These are phyloP conservation scores for Xanthia icteritia DNA, from an alignment of 2,888 invertebrate species.

Conservation along the genomic window DNA sequence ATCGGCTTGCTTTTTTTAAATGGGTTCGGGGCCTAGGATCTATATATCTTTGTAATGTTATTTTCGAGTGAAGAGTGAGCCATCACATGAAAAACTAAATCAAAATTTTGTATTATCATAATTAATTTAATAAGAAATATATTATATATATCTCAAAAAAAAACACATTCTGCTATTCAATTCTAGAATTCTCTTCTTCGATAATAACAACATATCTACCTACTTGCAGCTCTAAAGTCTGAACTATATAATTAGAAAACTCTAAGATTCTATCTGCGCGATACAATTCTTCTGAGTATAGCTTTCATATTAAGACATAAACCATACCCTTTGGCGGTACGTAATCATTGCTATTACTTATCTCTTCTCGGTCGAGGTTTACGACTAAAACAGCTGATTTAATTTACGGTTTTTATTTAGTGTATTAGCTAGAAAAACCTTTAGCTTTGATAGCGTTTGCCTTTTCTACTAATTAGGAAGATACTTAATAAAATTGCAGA, in stretches of 20 bases:
- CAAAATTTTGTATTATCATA: not conserved
- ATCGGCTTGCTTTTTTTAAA: not conserved
- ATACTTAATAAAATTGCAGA: not conserved
- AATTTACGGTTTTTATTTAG: slow-evolving; percentile 49
- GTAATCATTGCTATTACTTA: slow-evolving; percentile 33
- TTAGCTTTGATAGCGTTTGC: not conserved
- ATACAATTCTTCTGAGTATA: slow-evolving; percentile 48
- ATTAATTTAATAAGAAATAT: not conserved
- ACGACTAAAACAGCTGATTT: slow-evolving; percentile 47
- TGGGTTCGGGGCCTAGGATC: not conserved
- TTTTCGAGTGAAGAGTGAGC: not conserved
- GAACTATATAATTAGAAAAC: slow-evolving; percentile 30
- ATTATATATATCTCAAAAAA: too few relatives aligned
- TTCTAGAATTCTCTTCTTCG: not conserved
- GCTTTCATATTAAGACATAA: slow-evolving; percentile 55
- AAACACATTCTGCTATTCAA: not conserved
- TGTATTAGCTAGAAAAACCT: slow-evolving; percentile 10
- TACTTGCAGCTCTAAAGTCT: not conserved
- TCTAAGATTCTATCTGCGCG: slow-evolving; percentile 24
- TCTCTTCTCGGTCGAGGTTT: slow-evolving; percentile 33
- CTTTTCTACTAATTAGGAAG: not conserved
- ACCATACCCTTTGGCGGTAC: slow-evolving; percentile 51
- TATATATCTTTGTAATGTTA: too few relatives aligned
- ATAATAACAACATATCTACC: not conserved
- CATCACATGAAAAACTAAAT: not conserved